A percentile compares a stretch with the other conserved stretches of the same genome.
phyloP scores from a whole-genome alignment of 2,797 vertebrate genomes.

The Mus minutoides region DNA sequence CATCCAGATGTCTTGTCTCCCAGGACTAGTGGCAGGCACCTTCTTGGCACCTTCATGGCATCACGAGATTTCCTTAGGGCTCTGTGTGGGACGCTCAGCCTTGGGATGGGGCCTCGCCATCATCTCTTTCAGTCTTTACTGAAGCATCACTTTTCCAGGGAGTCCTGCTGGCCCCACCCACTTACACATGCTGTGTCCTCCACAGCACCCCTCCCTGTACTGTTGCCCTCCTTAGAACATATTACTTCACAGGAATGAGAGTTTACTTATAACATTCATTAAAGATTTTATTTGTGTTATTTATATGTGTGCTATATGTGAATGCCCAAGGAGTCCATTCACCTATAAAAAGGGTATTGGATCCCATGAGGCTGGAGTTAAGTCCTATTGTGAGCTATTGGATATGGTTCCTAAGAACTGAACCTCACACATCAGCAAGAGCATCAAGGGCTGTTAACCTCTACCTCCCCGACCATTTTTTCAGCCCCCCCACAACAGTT shows the following conservation, averaged over 20 bases:
- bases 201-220: background rate
- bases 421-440: background rate
- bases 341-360: background rate
- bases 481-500: background rate
- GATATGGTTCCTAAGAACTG: background rate
- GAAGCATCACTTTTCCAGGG: background rate
- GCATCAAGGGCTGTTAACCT: background rate
- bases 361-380: background rate
- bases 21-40: background rate
- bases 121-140: background rate
- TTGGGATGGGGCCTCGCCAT: background rate
- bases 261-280: background rate
- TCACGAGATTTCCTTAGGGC: conserved; percentile 20
- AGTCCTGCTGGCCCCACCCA: background rate
- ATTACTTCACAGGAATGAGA: background rate
- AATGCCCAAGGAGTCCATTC: background rate
- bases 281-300: background rate
- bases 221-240: background rate
- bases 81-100: background rate
- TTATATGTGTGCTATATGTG: background rate
- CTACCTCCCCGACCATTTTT: too few relatives aligned
- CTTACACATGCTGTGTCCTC: background rate
- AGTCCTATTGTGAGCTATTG: too few relatives aligned
- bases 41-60: conserved; percentile 21
- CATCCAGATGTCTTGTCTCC: background rate